Evolutionary conservation across 2,888 invertebrate genomes (phyloP).

Genomic region (Ornithoptera alexandrae): DNA sequence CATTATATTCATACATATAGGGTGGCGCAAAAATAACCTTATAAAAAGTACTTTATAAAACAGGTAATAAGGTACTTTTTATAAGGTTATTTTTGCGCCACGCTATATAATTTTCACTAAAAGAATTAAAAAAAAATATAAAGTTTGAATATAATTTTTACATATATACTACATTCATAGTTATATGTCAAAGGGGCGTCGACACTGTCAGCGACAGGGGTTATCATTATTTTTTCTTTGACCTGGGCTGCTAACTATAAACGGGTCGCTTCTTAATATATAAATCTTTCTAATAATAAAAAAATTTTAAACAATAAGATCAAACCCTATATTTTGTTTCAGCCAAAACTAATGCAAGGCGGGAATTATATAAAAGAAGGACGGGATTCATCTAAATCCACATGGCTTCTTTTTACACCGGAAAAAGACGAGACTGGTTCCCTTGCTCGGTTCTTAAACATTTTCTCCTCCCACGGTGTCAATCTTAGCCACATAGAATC

Average conservation of each 20-base stretch:
- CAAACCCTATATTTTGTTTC: constrained; percentile 27
- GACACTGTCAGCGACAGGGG: constrained; percentile 6
- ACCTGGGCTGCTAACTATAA: constrained; percentile 7
- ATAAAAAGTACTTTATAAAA: too few relatives aligned
- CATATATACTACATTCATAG: neutral
- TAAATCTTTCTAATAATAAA: too few relatives aligned
- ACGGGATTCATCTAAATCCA: constrained; percentile 86
- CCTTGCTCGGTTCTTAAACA: constrained; percentile 90
- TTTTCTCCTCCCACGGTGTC: constrained; percentile 90
- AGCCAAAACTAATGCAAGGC: constrained; percentile 90
- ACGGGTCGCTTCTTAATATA: constrained; percentile 9
- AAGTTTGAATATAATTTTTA: too few relatives aligned
- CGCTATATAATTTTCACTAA: too few relatives aligned
- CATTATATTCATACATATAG: too few relatives aligned
- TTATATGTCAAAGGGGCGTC: constrained; percentile 7
- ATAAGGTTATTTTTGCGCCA: too few relatives aligned
- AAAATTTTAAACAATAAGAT: too few relatives aligned
- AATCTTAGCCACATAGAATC: constrained; percentile 97
- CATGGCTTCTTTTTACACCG: constrained; percentile 93
- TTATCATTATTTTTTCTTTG: constrained; percentile 16
- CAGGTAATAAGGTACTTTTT: too few relatives aligned
- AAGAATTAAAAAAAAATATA: too few relatives aligned
- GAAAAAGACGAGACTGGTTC: constrained; percentile 92
- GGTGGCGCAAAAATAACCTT: too few relatives aligned
- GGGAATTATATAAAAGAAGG: constrained; percentile 92